Evolutionary conservation across 2,888 invertebrate species (phyloP), one percentile per base, ranked within the genome.

Genomic region (Leptopilina syphax): DNA sequence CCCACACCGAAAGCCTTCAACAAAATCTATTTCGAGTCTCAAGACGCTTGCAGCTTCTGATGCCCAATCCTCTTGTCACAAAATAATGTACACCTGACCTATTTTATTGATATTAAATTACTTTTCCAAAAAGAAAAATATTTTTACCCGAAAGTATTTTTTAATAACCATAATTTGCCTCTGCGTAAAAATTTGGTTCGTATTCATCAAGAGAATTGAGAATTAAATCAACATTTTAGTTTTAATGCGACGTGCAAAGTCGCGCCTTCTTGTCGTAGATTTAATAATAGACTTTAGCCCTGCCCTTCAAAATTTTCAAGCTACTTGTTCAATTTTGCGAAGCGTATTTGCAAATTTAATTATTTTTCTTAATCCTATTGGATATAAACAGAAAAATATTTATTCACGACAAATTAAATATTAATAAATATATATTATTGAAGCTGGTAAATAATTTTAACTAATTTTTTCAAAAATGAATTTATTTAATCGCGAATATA

Each of bases 11-110:
- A 85, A 87, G 87, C 91, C 91, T 91, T 91, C 90, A 81, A 34
- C 34, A 34, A 34, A 6, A 44, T 90, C 91, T 91, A 91, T 91
- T 91, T 91, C 85, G 85, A 88, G 89, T 87, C 80, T 80, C 79
- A 34, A 34, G 84, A 85, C 84, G 83, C 41, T 41, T 41, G 41
- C 85, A 82, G 85, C 84, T 84, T 86, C 85, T 82, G 18, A 18
- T 18, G 84, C 85, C 83, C 86, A 50, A 50, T 10, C 10, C 10
- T 50, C 50, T 50, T 86, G 84, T 84, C 86, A 85, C 84, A 84
- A 85, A 85, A 89, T 88, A 85, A 89, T 8, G 8, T 88, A 85
- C 89, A 89, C 88, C 87, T 89, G 90, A 91, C 89, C 90, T 88
- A 90, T 90, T 91, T 91, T 34, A 34, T 34, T 34, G 34, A 85